Base-by-base conservation (phyloP, 2,888 invertebrate genomes). In the Diplazon laetatorius region DNA sequence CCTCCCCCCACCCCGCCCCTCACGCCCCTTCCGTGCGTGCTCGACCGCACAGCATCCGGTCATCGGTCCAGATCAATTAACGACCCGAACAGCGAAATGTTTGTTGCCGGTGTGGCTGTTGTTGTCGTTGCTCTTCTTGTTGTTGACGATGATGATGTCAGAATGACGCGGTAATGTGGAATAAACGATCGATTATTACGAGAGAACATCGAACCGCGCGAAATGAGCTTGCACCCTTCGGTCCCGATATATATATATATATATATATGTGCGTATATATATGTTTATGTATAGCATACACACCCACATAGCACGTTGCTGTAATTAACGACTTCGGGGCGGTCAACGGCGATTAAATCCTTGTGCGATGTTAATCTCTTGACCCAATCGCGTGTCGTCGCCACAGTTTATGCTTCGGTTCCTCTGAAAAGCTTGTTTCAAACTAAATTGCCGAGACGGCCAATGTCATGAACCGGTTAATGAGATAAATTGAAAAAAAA, bases 21-120 rank as follows among this genome's bases (percentile, higher is more conserved):
- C n/a, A n/a, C n/a, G n/a, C n/a, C n/a, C n/a, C n/a, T n/a, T n/a
- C n/a, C n/a, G n/a, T n/a, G n/a, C 44, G 69, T 74, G 70, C 60
- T 74, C 70, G 74, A 78, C 74, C 74, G 69, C 65, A 70, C 70
- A 65, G 25, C 48, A 44, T n/a, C 25, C 62, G 65, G 60, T 74
- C 60, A 70, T 59, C 70, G 65, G 73, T 37, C 30, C 65, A 52
- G 74, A 74, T 74, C 74, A 78, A 78, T 78, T 78, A 78, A 65
- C 74, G 65, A 70, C 22, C 44, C 52, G 59, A 63, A 68, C 68
- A 42, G 44, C 55, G 55, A 68, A 18, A 42, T 18, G 63, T 30
- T n/a, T 16, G 30, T 5, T 16, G 39, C 18, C 37, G 66, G 3
- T 37, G 65, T 37, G n/a, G 46, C 30, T 35, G 63, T 25, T 52